Conservation (phyloP, 2,797 vertebrate genomes). For the Sebastes trivittatus region DNA sequence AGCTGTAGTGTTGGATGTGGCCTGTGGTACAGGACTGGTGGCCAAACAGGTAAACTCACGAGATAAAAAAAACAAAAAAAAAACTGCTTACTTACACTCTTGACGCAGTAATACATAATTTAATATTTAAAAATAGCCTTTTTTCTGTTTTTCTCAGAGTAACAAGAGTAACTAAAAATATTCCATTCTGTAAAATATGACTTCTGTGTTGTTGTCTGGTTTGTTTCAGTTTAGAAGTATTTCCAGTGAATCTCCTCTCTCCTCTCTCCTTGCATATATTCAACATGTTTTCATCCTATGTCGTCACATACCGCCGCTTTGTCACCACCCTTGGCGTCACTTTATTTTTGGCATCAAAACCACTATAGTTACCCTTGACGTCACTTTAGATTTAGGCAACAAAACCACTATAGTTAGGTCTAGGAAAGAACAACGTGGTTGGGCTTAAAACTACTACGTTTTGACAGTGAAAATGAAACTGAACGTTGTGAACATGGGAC, state of each 20-base stretch:
- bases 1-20: constrained; percentile 87
- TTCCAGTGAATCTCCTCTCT: neutral
- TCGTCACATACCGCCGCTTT: no score
- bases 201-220: neutral
- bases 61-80: neutral
- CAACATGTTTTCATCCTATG: no score
- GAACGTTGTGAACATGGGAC: no score
- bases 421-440: no score
- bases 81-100: neutral
- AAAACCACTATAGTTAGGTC: no score
- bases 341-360: no score
- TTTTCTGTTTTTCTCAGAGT: neutral
- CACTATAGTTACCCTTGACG: no score
- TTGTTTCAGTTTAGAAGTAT: neutral
- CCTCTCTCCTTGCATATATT: neutral
- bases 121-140: neutral
- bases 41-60: constrained; percentile 78
- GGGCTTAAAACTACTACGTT: no score
- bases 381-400: no score
- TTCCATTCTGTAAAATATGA: neutral
- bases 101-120: neutral
- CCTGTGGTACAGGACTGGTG: constrained; percentile 92
- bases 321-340: no score
- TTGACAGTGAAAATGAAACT: no score
- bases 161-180: neutral